Evolutionary conservation across 2,888 invertebrate species (phyloP), one percentile per base, ranked within the genome.

Genomic region (Priocnemis perturbator): DNA sequence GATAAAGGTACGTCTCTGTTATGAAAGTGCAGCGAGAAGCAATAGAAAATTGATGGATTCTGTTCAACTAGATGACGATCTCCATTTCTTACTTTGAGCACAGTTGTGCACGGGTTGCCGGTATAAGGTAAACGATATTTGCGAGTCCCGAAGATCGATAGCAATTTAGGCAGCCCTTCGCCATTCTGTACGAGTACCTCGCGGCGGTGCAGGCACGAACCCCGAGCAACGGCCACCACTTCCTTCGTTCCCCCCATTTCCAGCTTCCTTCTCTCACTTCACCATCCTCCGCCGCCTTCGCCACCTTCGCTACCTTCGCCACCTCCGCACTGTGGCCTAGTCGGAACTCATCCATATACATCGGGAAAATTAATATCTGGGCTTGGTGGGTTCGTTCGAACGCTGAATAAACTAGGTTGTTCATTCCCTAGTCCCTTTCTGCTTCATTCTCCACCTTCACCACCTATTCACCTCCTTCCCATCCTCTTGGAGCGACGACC

Each of bases 331-430:
- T 69, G 75, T 77, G 77, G 77, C 80, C 75, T 79, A 84, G 83
- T 83, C 81, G 78, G 77, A 79, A 81, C 86, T 88, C 88, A 87
- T 87, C 85, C 86, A 88, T 88, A 88, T 86, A 87, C 87, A 88
- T 86, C 84, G 83, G 66, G 84, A 87, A 88, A 88, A 88, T 88
- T 87, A 87, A 88, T 88, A 87, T 86, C 83, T 79, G 77, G 74
- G 77, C 78, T 83, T 79, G 78, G 78, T 74, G 78, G 73, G 69
- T 80, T 82, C 73, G 81, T 78, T 83, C 81, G 78, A 81, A 74
- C 81, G 74, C 79, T 82, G 86, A 86, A 87, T 87, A 86, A 86
- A 86, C 86, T 84, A 80, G 76, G 74, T 79, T 78, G 71, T 63
- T 61, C 26, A 26, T 68, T 60, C 60, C 48, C 48, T 59, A 58